Percentiles rank a stretch among this genome's conserved stretches.
Conservation (phyloP, 1,140 invertebrate species). For the Ceratosolen fusciceps region DNA sequence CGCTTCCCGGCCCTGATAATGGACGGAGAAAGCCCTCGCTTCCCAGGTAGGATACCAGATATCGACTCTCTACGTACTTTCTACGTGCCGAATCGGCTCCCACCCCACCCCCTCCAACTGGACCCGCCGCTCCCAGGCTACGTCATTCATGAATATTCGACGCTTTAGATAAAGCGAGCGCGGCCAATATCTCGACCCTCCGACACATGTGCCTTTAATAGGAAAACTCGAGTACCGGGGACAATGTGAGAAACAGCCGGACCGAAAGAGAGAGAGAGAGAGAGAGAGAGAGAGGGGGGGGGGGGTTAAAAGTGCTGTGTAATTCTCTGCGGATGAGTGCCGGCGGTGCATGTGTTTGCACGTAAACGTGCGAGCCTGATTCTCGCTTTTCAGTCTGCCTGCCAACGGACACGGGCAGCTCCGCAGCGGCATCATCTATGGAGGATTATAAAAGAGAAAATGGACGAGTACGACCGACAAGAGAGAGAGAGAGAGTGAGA, state of each 20-base stretch:
- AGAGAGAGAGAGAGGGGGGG: not conserved
- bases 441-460: slow-evolving; percentile 15
- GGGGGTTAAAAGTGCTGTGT: not conserved
- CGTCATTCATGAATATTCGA: slow-evolving; percentile 44
- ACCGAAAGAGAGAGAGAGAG: not conserved
- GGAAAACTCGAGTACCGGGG: slow-evolving; percentile 1
- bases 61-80: not conserved
- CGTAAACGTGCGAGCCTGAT: not conserved
- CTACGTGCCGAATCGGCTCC: not conserved
- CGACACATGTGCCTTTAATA: slow-evolving; percentile 12
- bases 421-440: not conserved
- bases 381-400: not conserved
- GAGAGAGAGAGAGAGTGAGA: not conserved
- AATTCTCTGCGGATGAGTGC: not conserved
- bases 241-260: not conserved
- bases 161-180: not conserved
- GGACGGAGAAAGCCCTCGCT: not conserved
- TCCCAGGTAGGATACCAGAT: slow-evolving; percentile 2
- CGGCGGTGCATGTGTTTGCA: not conserved
- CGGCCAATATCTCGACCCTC: not conserved
- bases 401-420: not conserved
- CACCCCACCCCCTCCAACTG: not conserved
- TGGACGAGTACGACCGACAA: not conserved
- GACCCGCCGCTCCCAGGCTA: not conserved
- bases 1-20: not conserved